Conservation (phyloP, 2,113 vertebrate species). For the Rhinolophus sinicus region DNA sequence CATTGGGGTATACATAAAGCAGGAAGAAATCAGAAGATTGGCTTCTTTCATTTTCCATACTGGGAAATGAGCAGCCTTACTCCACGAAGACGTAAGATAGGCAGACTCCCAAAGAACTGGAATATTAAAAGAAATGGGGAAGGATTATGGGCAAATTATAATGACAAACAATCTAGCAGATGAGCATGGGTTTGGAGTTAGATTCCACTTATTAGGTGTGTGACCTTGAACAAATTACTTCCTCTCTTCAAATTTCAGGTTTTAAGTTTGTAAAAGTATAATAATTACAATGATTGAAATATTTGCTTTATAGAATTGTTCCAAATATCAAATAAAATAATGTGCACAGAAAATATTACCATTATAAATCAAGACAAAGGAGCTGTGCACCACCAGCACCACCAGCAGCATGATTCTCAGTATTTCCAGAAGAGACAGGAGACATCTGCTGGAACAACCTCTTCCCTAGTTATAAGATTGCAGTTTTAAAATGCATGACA, state of each 20-base stretch:
- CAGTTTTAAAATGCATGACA: background rate
- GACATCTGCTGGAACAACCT: background rate
- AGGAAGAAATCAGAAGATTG: background rate
- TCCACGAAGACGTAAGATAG: background rate
- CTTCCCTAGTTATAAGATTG: background rate
- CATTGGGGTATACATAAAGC: rapidly evolving
- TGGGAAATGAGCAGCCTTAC: background rate
- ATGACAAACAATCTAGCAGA: background rate
- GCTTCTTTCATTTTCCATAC: background rate
- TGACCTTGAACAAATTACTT: background rate
- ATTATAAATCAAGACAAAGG: background rate
- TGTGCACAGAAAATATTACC: background rate
- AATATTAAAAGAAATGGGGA: background rate
- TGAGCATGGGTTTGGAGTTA: background rate
- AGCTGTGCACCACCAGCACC: background rate
- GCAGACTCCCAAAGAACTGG: background rate
- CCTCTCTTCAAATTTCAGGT: background rate
- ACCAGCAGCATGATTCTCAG: background rate
- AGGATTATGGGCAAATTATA: background rate
- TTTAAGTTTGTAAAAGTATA: slow-evolving; percentile 8
- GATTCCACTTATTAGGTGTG: background rate
- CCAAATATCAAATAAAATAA: slow-evolving; percentile 37
- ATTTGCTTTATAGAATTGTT: background rate
- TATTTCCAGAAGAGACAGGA: background rate
- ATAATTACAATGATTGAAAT: background rate